Base-by-base conservation (phyloP, 2,797 vertebrate species). In the Sus cebifrons region DNA sequence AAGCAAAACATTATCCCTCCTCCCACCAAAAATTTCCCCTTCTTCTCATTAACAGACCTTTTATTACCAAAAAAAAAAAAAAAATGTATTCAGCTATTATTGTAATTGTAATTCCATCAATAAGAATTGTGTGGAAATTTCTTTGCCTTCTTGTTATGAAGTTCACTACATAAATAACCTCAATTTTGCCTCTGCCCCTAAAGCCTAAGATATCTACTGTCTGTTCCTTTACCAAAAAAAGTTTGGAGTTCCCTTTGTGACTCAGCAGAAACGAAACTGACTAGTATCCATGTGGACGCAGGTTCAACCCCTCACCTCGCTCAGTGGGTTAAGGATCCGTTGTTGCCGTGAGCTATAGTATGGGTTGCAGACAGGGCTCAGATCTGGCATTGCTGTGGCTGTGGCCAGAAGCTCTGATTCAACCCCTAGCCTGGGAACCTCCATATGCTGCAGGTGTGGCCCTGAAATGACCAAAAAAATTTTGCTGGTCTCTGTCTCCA, bases 141-240 rank as follows among this genome's bases (percentile, higher is more conserved):
- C n/a, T 97, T 95, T 96, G 36, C 32, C 62, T 25, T 84, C 64
- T 81, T 70, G 29, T 84, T 52, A 78, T 40, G 3, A 27, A 54
- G 74, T 23, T 75, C 7, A 4, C 71, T 29, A 36, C 11, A 56
- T 25, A 86, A 32, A 36, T 52, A 86, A 3, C 29, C 21, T 75
- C 52, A 6, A 67, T 67, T 91, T 89, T 86, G 65, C 40, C 20
- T 85, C 64, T 32, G 49, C 14, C 64, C 58, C 20, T 23, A 58
- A 83, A 81, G n/a, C 54, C 71, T 73, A 70, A 77, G 95, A 40
- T 49, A 89, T 75, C 84, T 79, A 25, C 36, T 58, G 13, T 54
- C 56, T 83, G n/a, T 91, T 32, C 60, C 16, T 44, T 44, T 60
- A 29, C 10, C 36, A 36, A 36, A 36, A 36, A 36, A 36, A 36